phyloP scores from a whole-genome alignment of 2,888 invertebrate species.

The Megalurothrips usitatus region DNA sequence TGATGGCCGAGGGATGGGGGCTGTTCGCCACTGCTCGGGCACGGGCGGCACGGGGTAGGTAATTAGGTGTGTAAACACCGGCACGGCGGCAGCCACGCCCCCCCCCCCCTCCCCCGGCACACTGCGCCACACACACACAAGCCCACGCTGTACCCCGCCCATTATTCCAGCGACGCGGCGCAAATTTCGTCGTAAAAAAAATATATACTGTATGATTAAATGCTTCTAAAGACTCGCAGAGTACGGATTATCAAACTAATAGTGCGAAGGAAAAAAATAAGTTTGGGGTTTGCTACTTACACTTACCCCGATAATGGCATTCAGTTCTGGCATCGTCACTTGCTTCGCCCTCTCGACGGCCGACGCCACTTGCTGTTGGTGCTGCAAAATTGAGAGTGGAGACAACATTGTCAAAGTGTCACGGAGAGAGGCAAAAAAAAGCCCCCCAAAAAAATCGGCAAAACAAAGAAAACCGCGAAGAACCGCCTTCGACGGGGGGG shows the following conservation, averaged over 20 bases:
- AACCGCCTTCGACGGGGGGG: not conserved
- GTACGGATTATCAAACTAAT: too few relatives aligned
- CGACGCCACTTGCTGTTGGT: constrained; percentile 88
- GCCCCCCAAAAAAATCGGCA: too few relatives aligned
- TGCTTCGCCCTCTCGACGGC: constrained; percentile 93
- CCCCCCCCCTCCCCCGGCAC: not conserved
- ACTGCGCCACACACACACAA: not conserved
- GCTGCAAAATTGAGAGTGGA: constrained; percentile 48
- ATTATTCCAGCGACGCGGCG: too few relatives aligned
- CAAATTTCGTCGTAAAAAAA: too few relatives aligned
- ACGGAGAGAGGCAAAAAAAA: too few relatives aligned
- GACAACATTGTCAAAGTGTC: not conserved
- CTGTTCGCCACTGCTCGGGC: not conserved
- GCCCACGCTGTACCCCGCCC: too few relatives aligned
- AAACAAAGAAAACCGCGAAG: too few relatives aligned
- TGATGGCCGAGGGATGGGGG: too few relatives aligned
- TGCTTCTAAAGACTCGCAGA: too few relatives aligned
- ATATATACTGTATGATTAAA: too few relatives aligned
- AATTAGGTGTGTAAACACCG: constrained; percentile 12
- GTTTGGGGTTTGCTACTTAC: not conserved
- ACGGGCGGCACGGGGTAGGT: not conserved
- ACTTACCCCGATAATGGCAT: constrained; percentile 89
- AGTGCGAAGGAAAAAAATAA: not conserved
- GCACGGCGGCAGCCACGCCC: not conserved
- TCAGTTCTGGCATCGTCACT: constrained; percentile 91